Base-by-base conservation (phyloP, 37 sponge, comb jelly and placozoan species). In the Hexactinellida sp. region DNA sequence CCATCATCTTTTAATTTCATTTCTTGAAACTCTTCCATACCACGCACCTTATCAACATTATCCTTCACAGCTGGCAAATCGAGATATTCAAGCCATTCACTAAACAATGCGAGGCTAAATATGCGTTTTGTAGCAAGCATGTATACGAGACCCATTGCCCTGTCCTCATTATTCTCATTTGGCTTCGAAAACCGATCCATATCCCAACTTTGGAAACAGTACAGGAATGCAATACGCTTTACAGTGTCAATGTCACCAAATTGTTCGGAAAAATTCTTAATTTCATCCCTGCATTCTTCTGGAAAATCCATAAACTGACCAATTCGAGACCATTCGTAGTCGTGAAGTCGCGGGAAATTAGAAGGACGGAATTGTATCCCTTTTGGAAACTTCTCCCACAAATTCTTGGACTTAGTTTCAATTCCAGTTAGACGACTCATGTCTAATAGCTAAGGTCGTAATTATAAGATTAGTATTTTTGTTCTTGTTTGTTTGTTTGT, bases 151-250 rank as follows among this genome's bases (percentile, higher is more conserved):
- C 32, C 76, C 21, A 63, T n/a, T 7, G 19, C 76, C 13, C 76
- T 63, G 25, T 23, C 34, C 34, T 63, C 34, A 3, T 5, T 5
- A 5, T 7, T 25, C 13, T 63, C 76, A n/a, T 63, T 23, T 25
- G 76, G 76, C 13, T 63, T 63, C 5, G 3, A 5, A n/a, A 63
- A 63, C 5, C 76, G 76, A 3, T 1, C 28, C 28, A 25, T 21
- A n/a, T 63, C 76, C 76, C 76, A 63, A 32, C 1, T 63, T n/a
- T 63, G 76, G 76, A 63, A 63, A n/a, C 30, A 25, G 76, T 63
- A 63, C 5, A 63, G 21, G 30, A 63, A 25, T 7, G 28, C 76
- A 32, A 63, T 63, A 7, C 76, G 76, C 5, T 63, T 23, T 3
- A 63, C 76, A 23, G 76, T 63, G 25, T 63, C 76, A 3, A 63